Percentiles rank a stretch among this genome's conserved stretches.
Conservation (phyloP, 1,140 invertebrate species). For the Eupeodes corollae region DNA sequence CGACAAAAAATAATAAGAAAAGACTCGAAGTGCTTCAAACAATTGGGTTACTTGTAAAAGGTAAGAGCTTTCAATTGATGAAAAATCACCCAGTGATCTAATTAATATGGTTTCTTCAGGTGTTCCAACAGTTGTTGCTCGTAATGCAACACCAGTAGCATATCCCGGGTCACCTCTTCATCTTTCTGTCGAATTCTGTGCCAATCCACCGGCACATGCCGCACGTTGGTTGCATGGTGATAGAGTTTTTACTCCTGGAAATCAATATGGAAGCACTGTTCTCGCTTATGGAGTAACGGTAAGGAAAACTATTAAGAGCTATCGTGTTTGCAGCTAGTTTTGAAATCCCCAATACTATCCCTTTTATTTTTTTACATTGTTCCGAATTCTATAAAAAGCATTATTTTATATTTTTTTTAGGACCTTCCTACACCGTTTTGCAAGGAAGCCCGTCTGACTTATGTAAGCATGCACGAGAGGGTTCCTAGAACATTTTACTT, state of each 20-base stretch:
- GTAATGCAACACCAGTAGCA: slow-evolving; percentile 41
- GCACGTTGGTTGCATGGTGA: slow-evolving; percentile 36
- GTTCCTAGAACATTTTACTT: slow-evolving; percentile 37
- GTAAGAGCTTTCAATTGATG: slow-evolving; percentile 22
- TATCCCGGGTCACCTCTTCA: slow-evolving; percentile 43
- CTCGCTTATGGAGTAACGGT: slow-evolving; percentile 36
- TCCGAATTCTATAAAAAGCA: neutral
- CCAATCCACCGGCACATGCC: slow-evolving; percentile 40
- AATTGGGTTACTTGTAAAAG: slow-evolving; percentile 39
- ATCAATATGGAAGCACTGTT: slow-evolving; percentile 35
- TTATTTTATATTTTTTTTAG: slow-evolving; percentile 8
- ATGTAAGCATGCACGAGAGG: slow-evolving; percentile 36
- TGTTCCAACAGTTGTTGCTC: slow-evolving; percentile 38
- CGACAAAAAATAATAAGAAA: slow-evolving; percentile 41
- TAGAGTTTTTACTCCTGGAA: slow-evolving; percentile 35
- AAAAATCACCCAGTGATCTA: neutral
- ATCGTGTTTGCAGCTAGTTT: neutral
- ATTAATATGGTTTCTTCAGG: slow-evolving; percentile 27
- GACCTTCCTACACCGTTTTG: slow-evolving; percentile 35
- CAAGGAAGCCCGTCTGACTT: slow-evolving; percentile 36
- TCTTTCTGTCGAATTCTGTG: slow-evolving; percentile 44
- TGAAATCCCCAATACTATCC: neutral
- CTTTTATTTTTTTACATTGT: neutral
- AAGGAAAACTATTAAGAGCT: slow-evolving; percentile 8
- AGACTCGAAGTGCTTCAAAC: slow-evolving; percentile 39